Base-by-base conservation (phyloP, 1,140 invertebrate genomes). In the Sminthurides bifidus region DNA sequence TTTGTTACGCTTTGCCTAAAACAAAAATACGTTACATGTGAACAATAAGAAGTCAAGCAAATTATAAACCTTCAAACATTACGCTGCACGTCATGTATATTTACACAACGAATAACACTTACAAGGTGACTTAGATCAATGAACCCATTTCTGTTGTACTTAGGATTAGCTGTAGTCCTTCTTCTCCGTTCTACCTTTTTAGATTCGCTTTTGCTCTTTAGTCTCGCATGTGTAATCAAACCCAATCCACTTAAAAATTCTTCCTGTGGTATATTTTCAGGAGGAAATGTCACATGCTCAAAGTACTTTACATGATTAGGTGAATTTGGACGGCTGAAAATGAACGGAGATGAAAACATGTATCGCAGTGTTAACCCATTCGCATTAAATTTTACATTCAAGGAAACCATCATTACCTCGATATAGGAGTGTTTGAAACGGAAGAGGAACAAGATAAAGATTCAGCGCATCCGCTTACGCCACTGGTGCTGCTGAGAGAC, bases 151-250 rank as follows among this genome's bases (percentile, higher is more conserved):
- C 21, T 26, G 19, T 56, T 56, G 45, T 56, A 56, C 27, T 49
- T 56, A 1, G 54, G 54, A 41, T 56, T 56, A 4, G 54, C 54
- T 10, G 54, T 56, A 3, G 54, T 56, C 21, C 54, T 30, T 49
- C 54, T 56, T 21, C 54, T 35, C 37, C 54, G 24, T 37, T 56
- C 54, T 2, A 48, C 46, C 29, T 46, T 17, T 29, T 41, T 48
- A 8, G 26, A 27, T 45, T 49, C 54, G 6, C 45, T 23, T 37
- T 49, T 30, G 38, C 45, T 21, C 41, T 27, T 56, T 31, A 49
- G 44, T 4, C 33, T 35, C 30, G 48, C 54, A 10, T 19, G 44
- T 2, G 54, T 45, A 3, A 56, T 35, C 1, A 56, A 26, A 40
- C 54, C 54, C 8, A 56, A 27, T 14, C 46, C 45, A 8, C 24